Conservation (phyloP, 1,140 invertebrate species). For the Polypedilum vanderplanki region DNA sequence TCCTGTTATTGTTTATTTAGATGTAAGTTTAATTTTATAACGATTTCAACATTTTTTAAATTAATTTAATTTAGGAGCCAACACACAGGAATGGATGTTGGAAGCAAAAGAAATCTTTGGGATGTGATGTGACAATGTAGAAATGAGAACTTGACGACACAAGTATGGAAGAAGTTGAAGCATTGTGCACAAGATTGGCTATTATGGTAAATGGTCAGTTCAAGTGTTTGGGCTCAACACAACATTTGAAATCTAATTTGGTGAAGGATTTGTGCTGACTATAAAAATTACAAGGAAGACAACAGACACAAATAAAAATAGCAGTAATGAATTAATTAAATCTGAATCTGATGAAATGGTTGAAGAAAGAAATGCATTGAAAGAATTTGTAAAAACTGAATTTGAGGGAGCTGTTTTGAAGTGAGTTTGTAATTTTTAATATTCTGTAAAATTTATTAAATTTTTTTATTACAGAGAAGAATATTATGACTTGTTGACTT, state of each 20-base stretch:
- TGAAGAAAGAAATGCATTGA: conserved; percentile 7
- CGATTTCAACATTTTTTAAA: neutral
- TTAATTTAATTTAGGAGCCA: conserved; percentile 44
- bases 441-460: conserved; percentile 25
- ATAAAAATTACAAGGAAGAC: conserved; percentile 36
- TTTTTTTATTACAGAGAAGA: conserved; percentile 55
- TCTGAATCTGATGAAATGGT: neutral
- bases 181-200: conserved; percentile 67
- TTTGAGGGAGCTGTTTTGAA: conserved; percentile 39
- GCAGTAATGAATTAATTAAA: neutral
- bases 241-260: conserved; percentile 63
- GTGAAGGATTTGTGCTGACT: conserved; percentile 55
- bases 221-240: conserved; percentile 55
- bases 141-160: conserved; percentile 53
- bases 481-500: conserved; percentile 64
- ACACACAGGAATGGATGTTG: conserved; percentile 68
- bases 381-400: conserved; percentile 37
- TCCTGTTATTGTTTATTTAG: conserved; percentile 74
- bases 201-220: conserved; percentile 78
- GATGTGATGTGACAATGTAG: conserved; percentile 47
- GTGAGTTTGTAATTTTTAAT: conserved; percentile 32
- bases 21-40: conserved; percentile 49
- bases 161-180: conserved; percentile 76
- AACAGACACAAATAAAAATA: neutral
- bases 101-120: conserved; percentile 70